Percentiles rank a stretch among this genome's conserved stretches.
These are phyloP conservation scores for Rotaria socialis DNA, from an alignment of 2,888 invertebrate species.

Conservation along the genomic window DNA sequence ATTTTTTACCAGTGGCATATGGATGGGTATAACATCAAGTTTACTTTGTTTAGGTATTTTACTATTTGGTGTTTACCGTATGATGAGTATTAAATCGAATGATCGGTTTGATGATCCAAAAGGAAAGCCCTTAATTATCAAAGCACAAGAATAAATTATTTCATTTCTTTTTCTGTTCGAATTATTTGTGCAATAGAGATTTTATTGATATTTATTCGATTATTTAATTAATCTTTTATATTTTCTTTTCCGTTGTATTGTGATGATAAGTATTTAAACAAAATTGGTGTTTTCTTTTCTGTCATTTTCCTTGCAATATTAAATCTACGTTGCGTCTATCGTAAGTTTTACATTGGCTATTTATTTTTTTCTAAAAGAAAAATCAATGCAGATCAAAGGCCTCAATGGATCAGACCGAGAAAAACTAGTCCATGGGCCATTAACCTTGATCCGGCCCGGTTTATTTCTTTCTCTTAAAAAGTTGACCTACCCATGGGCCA, in stretches of 20 bases:
- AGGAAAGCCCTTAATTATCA: constrained; percentile 76
- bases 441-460: too few species aligned
- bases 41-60: constrained; percentile 74
- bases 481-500: too few species aligned
- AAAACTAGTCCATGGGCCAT: too few species aligned
- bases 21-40: constrained; percentile 79
- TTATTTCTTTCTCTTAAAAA: too few species aligned
- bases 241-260: not conserved
- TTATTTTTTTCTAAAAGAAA: too few species aligned
- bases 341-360: too few species aligned
- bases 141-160: constrained; percentile 52
- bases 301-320: too few species aligned
- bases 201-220: not conserved
- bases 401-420: too few species aligned
- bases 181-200: not conserved
- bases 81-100: constrained; percentile 89
- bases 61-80: constrained; percentile 79
- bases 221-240: not conserved
- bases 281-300: too few species aligned
- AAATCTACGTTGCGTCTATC: too few species aligned
- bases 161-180: not conserved
- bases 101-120: constrained; percentile 97
- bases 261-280: not conserved
- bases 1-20: constrained; percentile 85
- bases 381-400: too few species aligned